phyloP scores from a whole-genome alignment of 2,113 vertebrate genomes.

The Anoura caudifer region DNA sequence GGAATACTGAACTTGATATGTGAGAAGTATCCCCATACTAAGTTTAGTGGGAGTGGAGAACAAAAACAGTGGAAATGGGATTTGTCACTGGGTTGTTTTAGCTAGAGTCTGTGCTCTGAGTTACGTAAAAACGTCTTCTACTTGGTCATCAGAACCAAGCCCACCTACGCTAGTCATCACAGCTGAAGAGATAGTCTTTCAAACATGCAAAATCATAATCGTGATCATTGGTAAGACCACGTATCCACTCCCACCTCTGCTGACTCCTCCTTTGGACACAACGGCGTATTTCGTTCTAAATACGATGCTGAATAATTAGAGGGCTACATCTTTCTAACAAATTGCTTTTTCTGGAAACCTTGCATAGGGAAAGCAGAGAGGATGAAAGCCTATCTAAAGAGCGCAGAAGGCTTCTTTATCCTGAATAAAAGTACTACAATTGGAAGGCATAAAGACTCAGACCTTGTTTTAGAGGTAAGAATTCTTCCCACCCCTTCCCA shows the following conservation, averaged over 20 bases:
- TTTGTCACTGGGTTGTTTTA: neutral
- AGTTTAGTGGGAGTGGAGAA: neutral
- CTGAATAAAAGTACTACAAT: slow-evolving; percentile 79
- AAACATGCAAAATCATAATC: neutral
- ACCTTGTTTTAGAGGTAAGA: slow-evolving; percentile 85
- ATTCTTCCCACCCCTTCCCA: accelerated
- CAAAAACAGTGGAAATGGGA: neutral
- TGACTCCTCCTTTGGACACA: neutral
- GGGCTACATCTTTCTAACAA: neutral
- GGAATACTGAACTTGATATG: neutral
- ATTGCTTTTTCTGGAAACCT: neutral
- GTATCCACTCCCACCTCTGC: neutral
- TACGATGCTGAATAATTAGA: neutral
- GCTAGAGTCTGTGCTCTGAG: neutral
- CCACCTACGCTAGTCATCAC: neutral
- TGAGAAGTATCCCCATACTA: neutral
- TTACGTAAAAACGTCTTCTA: neutral
- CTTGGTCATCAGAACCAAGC: neutral
- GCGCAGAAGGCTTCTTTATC: slow-evolving; percentile 77
- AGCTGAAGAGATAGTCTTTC: neutral
- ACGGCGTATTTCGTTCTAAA: neutral
- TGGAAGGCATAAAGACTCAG: slow-evolving; percentile 79
- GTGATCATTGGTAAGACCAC: neutral
- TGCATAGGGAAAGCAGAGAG: neutral
- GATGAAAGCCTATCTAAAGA: slow-evolving; percentile 83